Evolutionary conservation across 92 coral and sea anemone species (phyloP).

Genomic region (Montipora capitata): DNA sequence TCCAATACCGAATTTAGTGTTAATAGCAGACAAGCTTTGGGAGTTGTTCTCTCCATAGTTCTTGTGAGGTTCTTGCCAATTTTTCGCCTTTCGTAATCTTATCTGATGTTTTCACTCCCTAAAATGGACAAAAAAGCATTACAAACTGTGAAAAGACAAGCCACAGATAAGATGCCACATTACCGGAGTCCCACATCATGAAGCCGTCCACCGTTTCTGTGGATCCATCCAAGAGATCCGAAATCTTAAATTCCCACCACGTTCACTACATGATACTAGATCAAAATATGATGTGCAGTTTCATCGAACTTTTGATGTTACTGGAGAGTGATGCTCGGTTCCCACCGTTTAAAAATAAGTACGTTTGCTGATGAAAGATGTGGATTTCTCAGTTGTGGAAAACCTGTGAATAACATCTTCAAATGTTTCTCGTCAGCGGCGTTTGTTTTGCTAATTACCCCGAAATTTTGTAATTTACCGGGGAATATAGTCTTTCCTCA

Average conservation of each 20-base stretch:
- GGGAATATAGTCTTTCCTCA: not conserved
- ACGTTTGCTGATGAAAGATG: not conserved
- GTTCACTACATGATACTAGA: not conserved
- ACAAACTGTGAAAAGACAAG: not conserved
- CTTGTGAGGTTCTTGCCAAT: not conserved
- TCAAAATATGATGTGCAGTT: not conserved
- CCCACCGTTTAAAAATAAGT: too few species aligned
- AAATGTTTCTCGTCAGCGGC: not conserved
- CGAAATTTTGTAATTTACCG: not conserved
- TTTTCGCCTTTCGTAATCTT: not conserved
- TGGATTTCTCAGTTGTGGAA: not conserved
- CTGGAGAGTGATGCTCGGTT: too few species aligned
- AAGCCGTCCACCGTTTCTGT: not conserved
- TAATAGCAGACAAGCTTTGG: not conserved
- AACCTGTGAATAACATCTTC: not conserved
- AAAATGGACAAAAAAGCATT: conserved; percentile 17
- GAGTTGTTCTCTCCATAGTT: not conserved
- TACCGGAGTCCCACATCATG: not conserved
- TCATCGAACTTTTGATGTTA: not conserved
- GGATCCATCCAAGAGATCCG: not conserved
- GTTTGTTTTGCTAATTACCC: conserved; percentile 13
- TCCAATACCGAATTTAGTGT: too few species aligned
- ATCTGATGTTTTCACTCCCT: not conserved
- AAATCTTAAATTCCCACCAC: not conserved
- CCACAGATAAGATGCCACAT: conserved; percentile 28